Evolutionary conservation across 2,888 invertebrate species (phyloP).

Genomic region (Notodonta dromedarius): DNA sequence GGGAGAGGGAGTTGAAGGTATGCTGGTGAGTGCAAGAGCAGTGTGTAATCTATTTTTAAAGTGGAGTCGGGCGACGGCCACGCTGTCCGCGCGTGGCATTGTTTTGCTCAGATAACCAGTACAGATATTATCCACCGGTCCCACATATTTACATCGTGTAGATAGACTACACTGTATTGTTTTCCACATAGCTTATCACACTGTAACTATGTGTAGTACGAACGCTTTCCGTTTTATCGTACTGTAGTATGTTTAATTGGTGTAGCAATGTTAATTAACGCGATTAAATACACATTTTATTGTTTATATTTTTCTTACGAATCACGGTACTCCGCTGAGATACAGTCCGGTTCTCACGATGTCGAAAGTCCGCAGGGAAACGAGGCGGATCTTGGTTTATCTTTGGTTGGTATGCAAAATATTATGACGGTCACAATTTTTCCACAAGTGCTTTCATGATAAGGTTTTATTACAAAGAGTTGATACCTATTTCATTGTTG

Average conservation of each 20-base stretch:
- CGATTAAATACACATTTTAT: conserved; percentile 18
- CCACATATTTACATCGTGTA: conserved; percentile 71
- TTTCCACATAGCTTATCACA: conserved; percentile 47
- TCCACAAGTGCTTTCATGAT: conserved; percentile 1
- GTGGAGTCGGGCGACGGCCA: conserved; percentile 59
- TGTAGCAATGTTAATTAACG: conserved; percentile 50
- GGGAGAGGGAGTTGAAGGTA: conserved; percentile 44
- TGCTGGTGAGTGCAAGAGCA: conserved; percentile 43
- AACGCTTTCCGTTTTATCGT: conserved; percentile 47
- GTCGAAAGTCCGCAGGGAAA: conserved; percentile 3
- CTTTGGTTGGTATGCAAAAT: neutral
- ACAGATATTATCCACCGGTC: conserved; percentile 44
- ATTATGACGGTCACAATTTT: conserved; percentile 2
- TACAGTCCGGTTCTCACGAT: neutral
- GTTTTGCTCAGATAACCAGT: conserved; percentile 72
- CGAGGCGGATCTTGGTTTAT: conserved; percentile 10
- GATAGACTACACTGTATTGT: conserved; percentile 49
- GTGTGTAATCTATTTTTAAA: conserved; percentile 71
- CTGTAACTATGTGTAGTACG: conserved; percentile 57
- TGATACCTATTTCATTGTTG: neutral
- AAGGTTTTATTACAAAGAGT: no score
- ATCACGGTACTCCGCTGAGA: neutral
- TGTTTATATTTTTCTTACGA: neutral
- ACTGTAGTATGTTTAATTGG: conserved; percentile 55
- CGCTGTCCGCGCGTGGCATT: conserved; percentile 75